These are phyloP conservation scores for Caenorhabditis inopinata DNA, from an alignment of 1,140 invertebrate genomes.

Conservation along the genomic window DNA sequence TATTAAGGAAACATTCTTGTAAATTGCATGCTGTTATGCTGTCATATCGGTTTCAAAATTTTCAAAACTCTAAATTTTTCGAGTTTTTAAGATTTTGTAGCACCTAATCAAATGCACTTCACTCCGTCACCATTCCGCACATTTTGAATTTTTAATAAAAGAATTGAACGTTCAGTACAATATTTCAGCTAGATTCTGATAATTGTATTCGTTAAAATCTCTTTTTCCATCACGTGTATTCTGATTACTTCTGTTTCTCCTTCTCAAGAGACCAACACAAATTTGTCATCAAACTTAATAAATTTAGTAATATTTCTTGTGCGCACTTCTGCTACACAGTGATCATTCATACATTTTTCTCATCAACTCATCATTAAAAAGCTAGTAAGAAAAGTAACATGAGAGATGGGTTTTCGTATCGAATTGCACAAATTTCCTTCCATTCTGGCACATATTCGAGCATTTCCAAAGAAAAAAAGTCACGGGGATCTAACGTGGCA, in stretches of 20 bases:
- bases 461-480: not conserved
- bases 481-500: not conserved
- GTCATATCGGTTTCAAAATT: slow-evolving; percentile 1
- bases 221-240: slow-evolving; percentile 10
- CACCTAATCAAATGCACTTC: too few relatives aligned
- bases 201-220: slow-evolving; percentile 13
- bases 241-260: not conserved
- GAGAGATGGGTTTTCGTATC: slow-evolving; percentile 21
- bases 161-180: not conserved
- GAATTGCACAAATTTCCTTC: slow-evolving; percentile 10
- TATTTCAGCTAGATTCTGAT: not conserved
- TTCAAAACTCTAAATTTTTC: not conserved
- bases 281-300: not conserved
- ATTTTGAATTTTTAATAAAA: too few relatives aligned
- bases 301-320: not conserved
- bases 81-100: not conserved
- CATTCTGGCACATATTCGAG: not conserved
- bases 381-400: slow-evolving; percentile 8
- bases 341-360: slow-evolving; percentile 15
- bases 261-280: not conserved
- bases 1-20: slow-evolving; percentile 43
- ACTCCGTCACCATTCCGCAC: too few relatives aligned
- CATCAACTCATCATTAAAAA: slow-evolving; percentile 18
- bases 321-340: not conserved
- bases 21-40: not conserved